A percentile compares a stretch with the other conserved stretches of the same genome.
These are phyloP conservation scores for Drosophila micromelanica DNA, from an alignment of 1,140 invertebrate species.

Conservation along the genomic window DNA sequence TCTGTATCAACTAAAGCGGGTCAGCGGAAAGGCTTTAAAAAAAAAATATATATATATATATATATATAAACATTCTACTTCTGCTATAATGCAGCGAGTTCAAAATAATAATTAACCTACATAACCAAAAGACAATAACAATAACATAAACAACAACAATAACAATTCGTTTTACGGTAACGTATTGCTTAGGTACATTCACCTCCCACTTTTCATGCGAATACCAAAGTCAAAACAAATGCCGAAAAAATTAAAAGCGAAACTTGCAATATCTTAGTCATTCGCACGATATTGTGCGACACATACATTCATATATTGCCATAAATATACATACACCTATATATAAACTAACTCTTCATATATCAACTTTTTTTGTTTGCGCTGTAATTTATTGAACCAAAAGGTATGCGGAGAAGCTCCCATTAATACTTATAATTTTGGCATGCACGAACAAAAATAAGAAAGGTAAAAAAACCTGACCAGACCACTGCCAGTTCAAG, in stretches of 20 bases:
- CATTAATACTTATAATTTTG: slow-evolving; percentile 49
- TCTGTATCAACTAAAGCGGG: slow-evolving; percentile 26
- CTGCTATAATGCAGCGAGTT: slow-evolving; percentile 20
- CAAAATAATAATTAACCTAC: slow-evolving; percentile 67
- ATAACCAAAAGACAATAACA: slow-evolving; percentile 35
- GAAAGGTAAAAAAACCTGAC: slow-evolving; percentile 26
- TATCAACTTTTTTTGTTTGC: slow-evolving; percentile 29
- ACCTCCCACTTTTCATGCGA: slow-evolving; percentile 53
- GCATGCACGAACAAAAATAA: slow-evolving; percentile 4
- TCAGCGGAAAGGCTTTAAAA: slow-evolving; percentile 29
- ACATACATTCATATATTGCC: slow-evolving; percentile 8
- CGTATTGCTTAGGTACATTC: slow-evolving; percentile 65
- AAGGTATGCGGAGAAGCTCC: slow-evolving; percentile 51
- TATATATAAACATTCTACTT: too few relatives aligned
- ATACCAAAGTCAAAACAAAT: slow-evolving; percentile 68
- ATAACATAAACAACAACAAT: slow-evolving; percentile 1
- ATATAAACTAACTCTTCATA: slow-evolving; percentile 44
- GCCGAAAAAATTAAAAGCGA: slow-evolving; percentile 49
- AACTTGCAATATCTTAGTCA: slow-evolving; percentile 74
- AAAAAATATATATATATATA: slow-evolving; percentile 15
- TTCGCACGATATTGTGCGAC: slow-evolving; percentile 46
- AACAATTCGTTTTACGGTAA: slow-evolving; percentile 36
- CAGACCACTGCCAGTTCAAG: slow-evolving; percentile 25
- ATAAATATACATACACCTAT: slow-evolving; percentile 30
- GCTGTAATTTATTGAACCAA: slow-evolving; percentile 61